phyloP scores from a whole-genome alignment of 2,113 vertebrate species.

The Forbesichthys agassizii region DNA sequence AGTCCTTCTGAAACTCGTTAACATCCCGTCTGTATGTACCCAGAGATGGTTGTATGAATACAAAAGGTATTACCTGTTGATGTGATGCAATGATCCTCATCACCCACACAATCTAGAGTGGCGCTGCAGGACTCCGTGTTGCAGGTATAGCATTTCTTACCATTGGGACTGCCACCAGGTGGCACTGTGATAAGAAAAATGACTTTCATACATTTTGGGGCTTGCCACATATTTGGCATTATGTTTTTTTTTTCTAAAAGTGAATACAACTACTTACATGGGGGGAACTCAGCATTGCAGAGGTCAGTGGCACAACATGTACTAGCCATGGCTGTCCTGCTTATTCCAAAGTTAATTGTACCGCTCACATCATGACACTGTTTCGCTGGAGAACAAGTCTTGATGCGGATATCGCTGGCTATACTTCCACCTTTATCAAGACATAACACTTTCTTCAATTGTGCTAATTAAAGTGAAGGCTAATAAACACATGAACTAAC shows the following conservation, averaged over 20 bases:
- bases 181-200: slow-evolving; percentile 21
- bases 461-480: background rate
- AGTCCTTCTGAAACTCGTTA: too few relatives aligned
- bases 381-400: slow-evolving; percentile 1
- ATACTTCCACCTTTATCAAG: slow-evolving; percentile 21
- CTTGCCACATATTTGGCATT: too few relatives aligned
- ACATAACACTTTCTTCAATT: background rate
- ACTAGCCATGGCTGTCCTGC: background rate
- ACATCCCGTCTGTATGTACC: too few relatives aligned
- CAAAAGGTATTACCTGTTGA: slow-evolving; percentile 26
- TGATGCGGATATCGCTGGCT: accelerated
- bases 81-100: slow-evolving; percentile 54
- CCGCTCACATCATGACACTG: slow-evolving; percentile 11
- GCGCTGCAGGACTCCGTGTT: slow-evolving; percentile 6
- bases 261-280: slow-evolving; percentile 26
- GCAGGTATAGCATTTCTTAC: slow-evolving; percentile 56
- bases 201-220: background rate
- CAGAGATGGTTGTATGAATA: background rate
- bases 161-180: slow-evolving; percentile 29
- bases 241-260: background rate
- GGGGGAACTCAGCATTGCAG: slow-evolving; percentile 33
- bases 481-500: background rate
- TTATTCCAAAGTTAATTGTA: slow-evolving; percentile 18
- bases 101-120: slow-evolving; percentile 39
- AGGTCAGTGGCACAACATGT: slow-evolving; percentile 34